Evolutionary conservation across 35 echinoderm and acorn worm species (phyloP).

Genomic region (Apostichopus parvimensis): DNA sequence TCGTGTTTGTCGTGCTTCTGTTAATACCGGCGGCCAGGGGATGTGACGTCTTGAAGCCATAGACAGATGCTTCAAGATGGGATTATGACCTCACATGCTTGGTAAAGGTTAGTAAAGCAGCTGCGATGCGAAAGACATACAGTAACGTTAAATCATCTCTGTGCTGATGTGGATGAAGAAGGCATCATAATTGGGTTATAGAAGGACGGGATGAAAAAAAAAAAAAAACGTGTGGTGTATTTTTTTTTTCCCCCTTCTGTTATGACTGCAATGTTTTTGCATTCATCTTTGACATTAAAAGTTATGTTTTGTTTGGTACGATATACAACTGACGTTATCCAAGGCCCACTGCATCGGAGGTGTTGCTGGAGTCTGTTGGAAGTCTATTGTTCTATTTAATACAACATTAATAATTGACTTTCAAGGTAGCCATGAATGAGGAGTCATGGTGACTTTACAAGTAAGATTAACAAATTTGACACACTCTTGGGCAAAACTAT

Average conservation of each 20-base stretch:
- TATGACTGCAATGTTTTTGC: conserved; percentile 16
- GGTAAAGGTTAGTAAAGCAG: conserved; percentile 45
- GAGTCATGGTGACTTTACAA: too few relatives aligned
- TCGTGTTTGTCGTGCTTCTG: background rate
- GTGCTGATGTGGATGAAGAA: conserved; percentile 23
- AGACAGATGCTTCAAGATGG: conserved; percentile 50
- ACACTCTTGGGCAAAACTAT: too few relatives aligned
- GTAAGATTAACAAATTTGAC: too few relatives aligned
- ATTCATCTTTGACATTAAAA: conserved; percentile 1
- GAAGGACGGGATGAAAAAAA: background rate
- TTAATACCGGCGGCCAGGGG: conserved; percentile 3
- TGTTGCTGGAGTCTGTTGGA: background rate
- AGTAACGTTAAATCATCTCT: conserved; percentile 35
- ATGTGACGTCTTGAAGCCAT: conserved; percentile 50
- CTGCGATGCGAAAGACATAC: conserved; percentile 32
- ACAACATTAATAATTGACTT: too few relatives aligned
- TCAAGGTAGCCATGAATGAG: too few relatives aligned
- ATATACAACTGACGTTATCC: background rate
- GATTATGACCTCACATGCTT: conserved; percentile 50
- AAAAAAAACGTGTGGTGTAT: too few relatives aligned
- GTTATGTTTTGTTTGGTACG: background rate
- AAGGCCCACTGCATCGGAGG: background rate
- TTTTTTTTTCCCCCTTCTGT: background rate
- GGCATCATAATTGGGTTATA: conserved; percentile 47
- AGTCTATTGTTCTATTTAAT: background rate